phyloP scores from a whole-genome alignment of 1,140 invertebrate species.

The Bombus picipes region DNA sequence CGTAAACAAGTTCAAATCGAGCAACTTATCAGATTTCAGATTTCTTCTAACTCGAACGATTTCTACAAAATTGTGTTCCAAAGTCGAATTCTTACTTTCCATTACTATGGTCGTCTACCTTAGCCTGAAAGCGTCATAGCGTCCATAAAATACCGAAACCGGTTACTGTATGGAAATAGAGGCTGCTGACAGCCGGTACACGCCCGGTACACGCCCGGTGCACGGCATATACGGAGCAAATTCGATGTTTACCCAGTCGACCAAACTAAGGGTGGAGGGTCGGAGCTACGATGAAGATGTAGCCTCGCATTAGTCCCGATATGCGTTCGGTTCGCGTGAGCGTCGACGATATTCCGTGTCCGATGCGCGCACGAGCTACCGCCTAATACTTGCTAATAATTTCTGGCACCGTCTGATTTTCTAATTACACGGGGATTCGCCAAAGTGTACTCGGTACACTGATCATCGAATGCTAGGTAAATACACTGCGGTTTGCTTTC shows the following conservation, averaged over 20 bases:
- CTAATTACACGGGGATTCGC: slow-evolving; percentile 21
- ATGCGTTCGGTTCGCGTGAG: slow-evolving; percentile 41
- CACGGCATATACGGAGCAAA: slow-evolving; percentile 59
- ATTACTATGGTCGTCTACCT: not conserved
- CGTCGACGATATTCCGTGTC: slow-evolving; percentile 41
- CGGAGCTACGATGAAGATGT: slow-evolving; percentile 58
- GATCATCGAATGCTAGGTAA: not conserved
- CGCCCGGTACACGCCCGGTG: slow-evolving; percentile 31
- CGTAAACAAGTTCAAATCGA: no score
- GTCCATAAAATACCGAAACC: not conserved
- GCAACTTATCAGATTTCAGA: no score
- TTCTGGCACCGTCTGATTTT: not conserved
- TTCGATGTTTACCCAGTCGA: slow-evolving; percentile 64
- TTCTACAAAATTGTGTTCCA: not conserved
- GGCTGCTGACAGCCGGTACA: slow-evolving; percentile 30
- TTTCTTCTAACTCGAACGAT: no score
- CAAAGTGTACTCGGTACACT: not conserved
- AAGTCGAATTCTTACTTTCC: not conserved
- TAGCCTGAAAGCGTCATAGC: not conserved
- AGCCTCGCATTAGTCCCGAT: slow-evolving; percentile 57
- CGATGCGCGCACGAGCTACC: slow-evolving; percentile 1
- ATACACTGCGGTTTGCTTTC: not conserved
- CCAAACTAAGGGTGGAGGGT: not conserved
- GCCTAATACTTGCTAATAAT: slow-evolving; percentile 20
- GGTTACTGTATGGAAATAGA: slow-evolving; percentile 69